Evolutionary conservation across 2,888 invertebrate species (phyloP), one percentile per base, ranked within the genome.

Genomic region (Drosophila nigritarsus): DNA sequence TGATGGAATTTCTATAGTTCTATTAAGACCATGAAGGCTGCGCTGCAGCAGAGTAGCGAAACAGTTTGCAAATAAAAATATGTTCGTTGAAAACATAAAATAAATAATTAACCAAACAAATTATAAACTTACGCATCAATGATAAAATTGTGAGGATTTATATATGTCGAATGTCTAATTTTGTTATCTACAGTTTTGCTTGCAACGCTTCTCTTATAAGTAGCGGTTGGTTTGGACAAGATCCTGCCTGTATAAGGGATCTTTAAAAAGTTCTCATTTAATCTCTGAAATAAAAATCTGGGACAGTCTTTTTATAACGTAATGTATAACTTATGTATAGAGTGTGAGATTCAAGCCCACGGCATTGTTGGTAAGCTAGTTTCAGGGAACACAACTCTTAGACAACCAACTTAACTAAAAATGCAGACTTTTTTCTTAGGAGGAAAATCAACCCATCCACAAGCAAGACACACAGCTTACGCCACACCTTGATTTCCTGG

Each of bases 401-500:
- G 6, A 29, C 20, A 36, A 11, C 9, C 6, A 9, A n/a, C n/a
- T n/a, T n/a, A n/a, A n/a, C n/a, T n/a, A n/a, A n/a, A n/a, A n/a
- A n/a, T n/a, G n/a, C n/a, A n/a, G n/a, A n/a, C n/a, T n/a, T n/a
- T n/a, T n/a, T n/a, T n/a, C n/a, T n/a, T n/a, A n/a, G n/a, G n/a
- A n/a, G 20, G 5, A 42, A 15, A 56, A 18, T 30, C 29, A 13
- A 38, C 27, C 32, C 45, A 38, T 30, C 8, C 24, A 24, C 8
- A 49, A 49, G 42, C 20, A 29, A 32, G 24, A 0, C 32, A 38
- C 34, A 11, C 6, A 18, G n/a, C 32, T 11, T 13, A 32, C 45
- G 27, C 24, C 15, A 18, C 27, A 11, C 36, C 36, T 55, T 55
- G 30, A 51, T 42, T 65, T 45, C 34, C 58, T 27, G 13, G 56